Evolutionary conservation across 2,888 invertebrate species (phyloP), one percentile per base, ranked within the genome.

Genomic region (Neoaliturus tenellus): DNA sequence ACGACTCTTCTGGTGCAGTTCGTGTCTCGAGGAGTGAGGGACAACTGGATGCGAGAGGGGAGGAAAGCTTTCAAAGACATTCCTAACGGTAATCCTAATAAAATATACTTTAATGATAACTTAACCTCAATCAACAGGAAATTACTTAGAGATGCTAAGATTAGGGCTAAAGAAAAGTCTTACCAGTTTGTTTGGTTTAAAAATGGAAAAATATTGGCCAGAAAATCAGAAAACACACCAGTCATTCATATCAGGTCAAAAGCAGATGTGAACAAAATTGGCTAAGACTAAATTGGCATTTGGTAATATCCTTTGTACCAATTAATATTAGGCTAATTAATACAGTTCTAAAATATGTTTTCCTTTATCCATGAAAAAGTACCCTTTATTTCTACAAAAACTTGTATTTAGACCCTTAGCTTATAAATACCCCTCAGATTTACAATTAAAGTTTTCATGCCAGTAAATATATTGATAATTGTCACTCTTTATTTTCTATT

Each of bases 101-200:
- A 31, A 62, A 25, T 62, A 10, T 62, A 62, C 17, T 62, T 62
- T 25, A 62, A 62, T 62, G 62, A 62, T 4, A 62, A 62, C 25
- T 25, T 62, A 25, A 62, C 62, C 17, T 28, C 25, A 2, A 33
- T n/a, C n/a, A 67, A 67, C 31, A 31, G 31, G n/a, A 12, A 3
- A 6, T 35, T 67, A n/a, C 67, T 67, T 6, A 67, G 3, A 17
- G 67, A 67, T n/a, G 31, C 67, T 35, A 67, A 67, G 23, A n/a
- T 17, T 67, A 12, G 67, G 23, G 67, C 67, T 17, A 67, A 14
- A 31, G 28, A 33, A 1, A 67, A 67, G 31, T 8, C n/a, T 4
- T 67, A 67, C 31, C 33, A 31, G 17, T 67, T 67, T 35, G 31
- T 67, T 2, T 67, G 67, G 67, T 67, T 67, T 31, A 67, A 67